Conservation (phyloP, 2,113 vertebrate species). For the Lamprologus speciosus region DNA sequence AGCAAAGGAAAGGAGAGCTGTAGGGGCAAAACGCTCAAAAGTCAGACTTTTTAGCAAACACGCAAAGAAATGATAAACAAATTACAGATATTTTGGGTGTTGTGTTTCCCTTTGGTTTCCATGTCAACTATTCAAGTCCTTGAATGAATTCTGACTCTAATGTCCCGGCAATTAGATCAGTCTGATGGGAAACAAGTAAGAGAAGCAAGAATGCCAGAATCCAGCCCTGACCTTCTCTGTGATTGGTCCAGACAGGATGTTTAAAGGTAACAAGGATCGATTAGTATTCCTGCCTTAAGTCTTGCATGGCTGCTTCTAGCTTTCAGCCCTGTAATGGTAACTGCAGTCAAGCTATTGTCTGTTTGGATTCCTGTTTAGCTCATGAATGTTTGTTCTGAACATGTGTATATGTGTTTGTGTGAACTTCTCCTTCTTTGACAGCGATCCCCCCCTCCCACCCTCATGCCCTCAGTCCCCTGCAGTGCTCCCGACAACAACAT, state of each 20-base stretch:
- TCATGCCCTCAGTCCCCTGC: constrained; percentile 3
- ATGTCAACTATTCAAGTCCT: neutral
- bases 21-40: neutral
- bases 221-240: constrained; percentile 52
- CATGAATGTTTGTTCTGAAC: neutral
- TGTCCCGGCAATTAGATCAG: constrained; percentile 40
- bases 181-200: neutral
- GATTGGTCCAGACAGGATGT: constrained; percentile 40
- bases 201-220: constrained; percentile 2
- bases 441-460: constrained; percentile 5
- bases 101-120: neutral
- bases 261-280: constrained; percentile 56
- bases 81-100: neutral
- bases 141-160: constrained; percentile 35
- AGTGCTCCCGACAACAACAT: constrained; percentile 44
- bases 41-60: neutral
- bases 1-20: neutral
- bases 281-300: constrained; percentile 50
- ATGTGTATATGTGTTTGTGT: neutral
- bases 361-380: constrained; percentile 10
- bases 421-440: constrained; percentile 32
- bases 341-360: constrained; percentile 40
- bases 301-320: neutral
- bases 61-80: neutral
- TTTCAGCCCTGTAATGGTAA: neutral